A percentile compares a stretch with the other conserved stretches of the same genome.
Evolutionary conservation across 2,888 invertebrate genomes (phyloP).

Genomic region (Agonopterix alstromeriana): DNA sequence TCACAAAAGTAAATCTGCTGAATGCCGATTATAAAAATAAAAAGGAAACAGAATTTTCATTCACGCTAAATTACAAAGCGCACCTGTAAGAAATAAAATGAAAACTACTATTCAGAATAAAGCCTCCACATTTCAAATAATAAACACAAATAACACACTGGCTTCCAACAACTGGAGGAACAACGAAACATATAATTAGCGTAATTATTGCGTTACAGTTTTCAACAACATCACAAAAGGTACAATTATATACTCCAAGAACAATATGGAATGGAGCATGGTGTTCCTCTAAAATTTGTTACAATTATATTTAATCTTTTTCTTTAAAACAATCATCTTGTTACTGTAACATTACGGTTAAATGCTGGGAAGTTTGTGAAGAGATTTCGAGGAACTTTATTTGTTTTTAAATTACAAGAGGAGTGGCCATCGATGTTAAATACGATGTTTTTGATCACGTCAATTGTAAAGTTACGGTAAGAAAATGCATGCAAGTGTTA

Average conservation of each 20-base stretch:
- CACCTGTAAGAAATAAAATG: too few relatives aligned
- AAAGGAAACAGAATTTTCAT: background rate
- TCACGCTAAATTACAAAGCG: background rate
- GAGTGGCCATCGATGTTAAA: too few relatives aligned
- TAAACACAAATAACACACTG: background rate
- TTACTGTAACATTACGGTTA: background rate
- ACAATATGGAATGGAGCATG: constrained; percentile 4
- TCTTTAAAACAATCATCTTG: constrained; percentile 6
- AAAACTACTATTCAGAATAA: too few relatives aligned
- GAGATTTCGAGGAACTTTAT: too few relatives aligned
- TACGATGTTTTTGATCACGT: too few relatives aligned
- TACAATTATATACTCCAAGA: constrained; percentile 3
- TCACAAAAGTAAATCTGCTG: too few relatives aligned
- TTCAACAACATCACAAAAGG: background rate
- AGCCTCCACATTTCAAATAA: background rate
- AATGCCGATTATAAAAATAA: too few relatives aligned
- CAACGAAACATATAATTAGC: background rate
- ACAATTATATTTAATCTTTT: constrained; percentile 5
- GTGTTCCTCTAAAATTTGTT: background rate
- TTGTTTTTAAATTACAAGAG: too few relatives aligned
- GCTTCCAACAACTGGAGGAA: background rate
- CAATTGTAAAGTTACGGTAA: too few relatives aligned
- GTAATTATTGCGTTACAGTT: background rate
- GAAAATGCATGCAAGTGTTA: too few relatives aligned
- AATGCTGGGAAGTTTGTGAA: too few relatives aligned